Evolutionary conservation across 2,113 vertebrate genomes (phyloP).

Genomic region (Apeltes quadracus): DNA sequence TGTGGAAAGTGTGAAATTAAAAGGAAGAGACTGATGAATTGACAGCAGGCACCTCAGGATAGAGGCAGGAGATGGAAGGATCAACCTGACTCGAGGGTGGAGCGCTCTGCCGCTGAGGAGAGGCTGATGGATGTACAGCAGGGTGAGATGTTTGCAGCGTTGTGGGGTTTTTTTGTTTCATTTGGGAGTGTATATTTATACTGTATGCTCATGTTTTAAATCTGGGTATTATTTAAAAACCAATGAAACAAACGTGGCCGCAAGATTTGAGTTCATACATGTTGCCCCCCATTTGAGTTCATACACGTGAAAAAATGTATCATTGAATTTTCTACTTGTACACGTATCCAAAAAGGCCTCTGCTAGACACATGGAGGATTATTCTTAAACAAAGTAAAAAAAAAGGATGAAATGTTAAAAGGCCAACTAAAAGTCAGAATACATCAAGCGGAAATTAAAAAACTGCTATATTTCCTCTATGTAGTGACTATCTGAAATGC

Average conservation of each 20-base stretch:
- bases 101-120: constrained; percentile 46
- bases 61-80: constrained; percentile 68
- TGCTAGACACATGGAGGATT: constrained; percentile 21
- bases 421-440: constrained; percentile 36
- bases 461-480: constrained; percentile 12
- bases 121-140: constrained; percentile 58
- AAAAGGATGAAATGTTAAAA: constrained; percentile 38
- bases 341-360: background rate
- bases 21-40: constrained; percentile 73
- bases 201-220: constrained; percentile 14
- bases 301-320: constrained; percentile 4
- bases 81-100: constrained; percentile 64
- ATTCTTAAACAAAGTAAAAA: background rate
- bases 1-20: constrained; percentile 74
- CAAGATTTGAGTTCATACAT: background rate
- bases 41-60: constrained; percentile 75
- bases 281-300: background rate
- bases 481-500: constrained; percentile 30
- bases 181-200: constrained; percentile 54
- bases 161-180: constrained; percentile 55
- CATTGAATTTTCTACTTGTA: background rate
- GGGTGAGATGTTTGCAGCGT: constrained; percentile 46
- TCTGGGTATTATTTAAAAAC: constrained; percentile 39
- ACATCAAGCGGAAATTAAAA: constrained; percentile 32
- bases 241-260: constrained; percentile 18